Evolutionary conservation across 2,113 vertebrate species (phyloP).

Genomic region (Campylorhamphus procurvoides): DNA sequence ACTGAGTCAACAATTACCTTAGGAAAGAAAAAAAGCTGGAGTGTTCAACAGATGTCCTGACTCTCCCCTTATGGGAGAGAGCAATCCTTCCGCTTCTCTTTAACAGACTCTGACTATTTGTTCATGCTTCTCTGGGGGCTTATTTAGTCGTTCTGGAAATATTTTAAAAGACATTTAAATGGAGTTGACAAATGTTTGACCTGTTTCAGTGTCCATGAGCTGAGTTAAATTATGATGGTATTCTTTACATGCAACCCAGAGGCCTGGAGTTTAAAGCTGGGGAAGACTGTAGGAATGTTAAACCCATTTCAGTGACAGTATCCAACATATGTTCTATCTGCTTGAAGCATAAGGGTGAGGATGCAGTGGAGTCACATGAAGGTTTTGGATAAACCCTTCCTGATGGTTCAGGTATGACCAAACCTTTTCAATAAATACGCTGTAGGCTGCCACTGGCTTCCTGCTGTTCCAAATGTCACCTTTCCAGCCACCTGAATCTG

Average conservation of each 20-base stretch:
- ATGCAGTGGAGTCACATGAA: background rate
- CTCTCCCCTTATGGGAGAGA: slow-evolving; percentile 18
- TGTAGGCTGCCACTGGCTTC: background rate
- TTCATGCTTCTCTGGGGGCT: slow-evolving; percentile 49
- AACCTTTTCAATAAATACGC: background rate
- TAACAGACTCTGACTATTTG: slow-evolving; percentile 34
- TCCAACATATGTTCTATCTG: background rate
- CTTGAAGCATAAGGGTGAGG: background rate
- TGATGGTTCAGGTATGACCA: background rate
- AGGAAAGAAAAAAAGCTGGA: slow-evolving; percentile 14
- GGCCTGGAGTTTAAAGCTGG: slow-evolving; percentile 18
- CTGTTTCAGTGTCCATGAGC: slow-evolving; percentile 12
- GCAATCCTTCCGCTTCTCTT: slow-evolving; percentile 52
- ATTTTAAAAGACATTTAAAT: slow-evolving; percentile 56
- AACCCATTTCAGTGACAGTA: slow-evolving; percentile 46
- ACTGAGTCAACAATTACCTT: slow-evolving; percentile 53
- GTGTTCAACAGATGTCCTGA: slow-evolving; percentile 65
- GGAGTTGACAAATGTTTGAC: slow-evolving; percentile 54
- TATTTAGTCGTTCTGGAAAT: slow-evolving; percentile 54
- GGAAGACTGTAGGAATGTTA: slow-evolving; percentile 30
- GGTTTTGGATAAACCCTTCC: background rate
- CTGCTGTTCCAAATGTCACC: background rate
- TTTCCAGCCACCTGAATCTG: background rate
- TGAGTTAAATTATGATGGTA: slow-evolving; percentile 46
- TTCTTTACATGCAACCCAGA: background rate